Conservation (phyloP, 2,113 vertebrate species). For the Jacana jacana region DNA sequence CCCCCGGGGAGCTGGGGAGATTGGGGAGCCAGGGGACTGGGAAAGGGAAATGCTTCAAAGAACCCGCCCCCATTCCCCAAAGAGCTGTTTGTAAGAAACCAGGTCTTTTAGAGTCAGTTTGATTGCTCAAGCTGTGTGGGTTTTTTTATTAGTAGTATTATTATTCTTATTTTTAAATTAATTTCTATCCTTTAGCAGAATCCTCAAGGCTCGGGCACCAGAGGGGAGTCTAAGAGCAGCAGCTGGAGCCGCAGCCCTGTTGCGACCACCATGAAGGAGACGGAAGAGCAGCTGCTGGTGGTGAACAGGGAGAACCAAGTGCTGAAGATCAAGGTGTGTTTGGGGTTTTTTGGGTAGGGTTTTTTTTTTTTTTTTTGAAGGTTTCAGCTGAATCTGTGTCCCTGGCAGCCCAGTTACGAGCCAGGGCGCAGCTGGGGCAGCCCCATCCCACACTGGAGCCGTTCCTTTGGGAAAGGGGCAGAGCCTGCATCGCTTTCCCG, state of each 20-base stretch:
- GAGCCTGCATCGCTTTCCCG: not conserved
- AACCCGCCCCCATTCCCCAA: not conserved
- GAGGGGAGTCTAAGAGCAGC: not conserved
- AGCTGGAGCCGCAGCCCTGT: not conserved
- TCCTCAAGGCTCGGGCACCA: not conserved
- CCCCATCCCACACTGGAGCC: fast-evolving
- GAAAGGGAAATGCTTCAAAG: not conserved
- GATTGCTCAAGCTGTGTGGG: not conserved
- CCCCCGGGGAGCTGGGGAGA: not conserved
- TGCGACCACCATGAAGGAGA: slow-evolving; percentile 20
- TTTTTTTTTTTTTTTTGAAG: not conserved
- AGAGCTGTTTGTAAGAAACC: no score
- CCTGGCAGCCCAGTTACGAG: not conserved
- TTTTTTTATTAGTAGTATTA: fast-evolving
- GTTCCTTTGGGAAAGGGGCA: not conserved
- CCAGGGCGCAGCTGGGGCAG: not conserved
- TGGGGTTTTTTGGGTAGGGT: no score
- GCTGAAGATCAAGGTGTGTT: slow-evolving; percentile 72
- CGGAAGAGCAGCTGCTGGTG: slow-evolving; percentile 61
- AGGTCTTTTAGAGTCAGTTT: not conserved
- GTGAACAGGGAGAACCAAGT: slow-evolving; percentile 69
- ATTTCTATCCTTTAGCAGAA: not conserved
- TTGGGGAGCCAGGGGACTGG: not conserved
- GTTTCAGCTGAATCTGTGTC: not conserved
- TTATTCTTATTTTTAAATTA: no score